Evolutionary conservation across 2,888 invertebrate genomes (phyloP), one percentile per base, ranked within the genome.

Genomic region (Schrankia costaestrigalis): DNA sequence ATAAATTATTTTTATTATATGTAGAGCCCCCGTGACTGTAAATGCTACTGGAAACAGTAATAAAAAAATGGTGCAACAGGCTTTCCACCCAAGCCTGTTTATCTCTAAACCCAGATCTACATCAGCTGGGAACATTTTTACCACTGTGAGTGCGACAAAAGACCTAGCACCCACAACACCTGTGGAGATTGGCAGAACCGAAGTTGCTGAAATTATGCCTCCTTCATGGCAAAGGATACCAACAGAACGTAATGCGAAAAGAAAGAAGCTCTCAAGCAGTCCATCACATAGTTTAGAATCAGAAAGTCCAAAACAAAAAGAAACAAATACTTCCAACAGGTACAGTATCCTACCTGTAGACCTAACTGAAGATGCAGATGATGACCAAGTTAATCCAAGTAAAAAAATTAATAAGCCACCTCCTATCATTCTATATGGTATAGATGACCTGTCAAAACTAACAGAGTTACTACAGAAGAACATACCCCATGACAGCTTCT

Each of bases 261-360:
- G 40, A 32, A 24, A 13, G 9, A 22, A 41, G 40, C 23, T 7
- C 23, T 11, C 23, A 10, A 10, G 23, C 11, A 23, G 10, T 23
- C 9, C 17, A 15, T 15, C 17, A 15, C 3, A 15, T 15, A 15
- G 17, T 15, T 6, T 23, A 23, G 11, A n/a, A n/a, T 6, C 17
- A 15, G 17, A 15, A 15, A 15, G 17, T 6, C 17, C 43, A 57
- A 28, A 61, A 63, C 63, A 11, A 37, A 35, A 7, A 35, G 14
- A 11, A 31, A 11, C 17, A n/a, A 21, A 11, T 9, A 26, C 13
- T 32, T 4, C 2, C 6, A 36, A 11, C 26, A 7, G 15, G 28
- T 15, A 15, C 4, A 15, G 17, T 15, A 15, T 15, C 6, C 17
- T 6, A 15, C 17, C 17, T 6, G 17, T 15, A 6, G n/a, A n/a